phyloP scores from a whole-genome alignment of 2,113 vertebrate species.

The Silurus meridionalis region DNA sequence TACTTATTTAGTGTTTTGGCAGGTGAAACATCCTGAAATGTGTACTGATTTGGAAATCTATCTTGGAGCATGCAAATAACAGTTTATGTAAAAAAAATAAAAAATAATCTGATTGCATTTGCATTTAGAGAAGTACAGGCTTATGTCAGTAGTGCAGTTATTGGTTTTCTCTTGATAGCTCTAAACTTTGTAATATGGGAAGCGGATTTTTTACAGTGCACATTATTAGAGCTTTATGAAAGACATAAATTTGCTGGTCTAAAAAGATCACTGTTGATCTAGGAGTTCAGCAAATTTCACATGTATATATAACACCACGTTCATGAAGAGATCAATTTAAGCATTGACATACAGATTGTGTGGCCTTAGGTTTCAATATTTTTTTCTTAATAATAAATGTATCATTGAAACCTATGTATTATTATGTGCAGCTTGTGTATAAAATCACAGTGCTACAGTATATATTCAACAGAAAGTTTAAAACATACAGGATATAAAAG shows the following conservation, averaged over 20 bases:
- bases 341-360: background rate
- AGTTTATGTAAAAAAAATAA: background rate
- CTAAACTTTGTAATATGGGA: background rate
- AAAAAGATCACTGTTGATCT: conserved; percentile 3
- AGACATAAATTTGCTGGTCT: background rate
- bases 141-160: conserved; percentile 4
- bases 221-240: background rate
- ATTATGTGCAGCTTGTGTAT: background rate
- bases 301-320: background rate
- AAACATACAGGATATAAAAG: background rate
- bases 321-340: background rate
- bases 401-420: background rate
- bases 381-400: background rate
- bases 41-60: background rate
- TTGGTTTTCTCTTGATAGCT: conserved; percentile 1
- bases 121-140: background rate
- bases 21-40: conserved; percentile 5
- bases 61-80: background rate
- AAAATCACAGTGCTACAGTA: background rate
- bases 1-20: background rate
- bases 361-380: background rate
- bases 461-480: background rate
- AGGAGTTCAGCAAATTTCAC: background rate
- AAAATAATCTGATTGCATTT: background rate
- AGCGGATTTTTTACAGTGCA: background rate